These are phyloP conservation scores for Crenichthys baileyi DNA, from an alignment of 2,797 vertebrate genomes.

Conservation along the genomic window DNA sequence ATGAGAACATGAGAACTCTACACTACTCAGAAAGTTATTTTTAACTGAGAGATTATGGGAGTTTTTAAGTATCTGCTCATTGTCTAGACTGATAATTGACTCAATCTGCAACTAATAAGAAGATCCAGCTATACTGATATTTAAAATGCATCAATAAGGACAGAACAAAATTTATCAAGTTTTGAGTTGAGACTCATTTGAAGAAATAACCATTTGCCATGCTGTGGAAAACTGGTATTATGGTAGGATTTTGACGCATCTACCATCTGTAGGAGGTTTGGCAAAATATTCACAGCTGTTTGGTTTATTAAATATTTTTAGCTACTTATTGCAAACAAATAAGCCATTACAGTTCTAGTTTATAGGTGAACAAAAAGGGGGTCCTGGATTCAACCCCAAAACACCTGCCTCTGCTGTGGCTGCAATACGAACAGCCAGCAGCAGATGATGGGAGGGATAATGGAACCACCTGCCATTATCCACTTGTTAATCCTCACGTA, in stretches of 20 bases:
- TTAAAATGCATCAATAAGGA: not conserved
- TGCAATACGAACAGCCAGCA: slow-evolving; percentile 41
- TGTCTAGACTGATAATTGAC: not conserved
- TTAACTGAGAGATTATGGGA: not conserved
- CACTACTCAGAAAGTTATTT: not conserved
- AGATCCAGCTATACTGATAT: not conserved
- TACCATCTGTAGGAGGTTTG: not conserved
- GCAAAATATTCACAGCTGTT: not conserved
- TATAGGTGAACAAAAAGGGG: slow-evolving; percentile 3
- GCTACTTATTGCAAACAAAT: slow-evolving; percentile 8
- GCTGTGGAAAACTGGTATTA: not conserved
- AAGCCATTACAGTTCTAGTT: slow-evolving; percentile 27
- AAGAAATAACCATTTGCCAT: not conserved
- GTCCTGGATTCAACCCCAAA: slow-evolving; percentile 28
- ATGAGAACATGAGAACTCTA: not conserved
- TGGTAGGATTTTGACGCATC: not conserved
- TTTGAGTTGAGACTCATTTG: not conserved
- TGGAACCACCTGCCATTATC: slow-evolving; percentile 65
- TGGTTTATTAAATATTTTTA: not conserved
- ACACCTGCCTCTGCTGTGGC: slow-evolving; percentile 35
- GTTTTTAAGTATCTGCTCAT: not conserved
- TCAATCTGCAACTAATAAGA: not conserved
- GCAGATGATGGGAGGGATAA: slow-evolving; percentile 62
- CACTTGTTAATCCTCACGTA: slow-evolving; percentile 59
- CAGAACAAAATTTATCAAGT: not conserved